Percentiles rank a stretch among this genome's conserved stretches.
Conservation (phyloP, 2,113 vertebrate genomes). For the Phycodurus eques region DNA sequence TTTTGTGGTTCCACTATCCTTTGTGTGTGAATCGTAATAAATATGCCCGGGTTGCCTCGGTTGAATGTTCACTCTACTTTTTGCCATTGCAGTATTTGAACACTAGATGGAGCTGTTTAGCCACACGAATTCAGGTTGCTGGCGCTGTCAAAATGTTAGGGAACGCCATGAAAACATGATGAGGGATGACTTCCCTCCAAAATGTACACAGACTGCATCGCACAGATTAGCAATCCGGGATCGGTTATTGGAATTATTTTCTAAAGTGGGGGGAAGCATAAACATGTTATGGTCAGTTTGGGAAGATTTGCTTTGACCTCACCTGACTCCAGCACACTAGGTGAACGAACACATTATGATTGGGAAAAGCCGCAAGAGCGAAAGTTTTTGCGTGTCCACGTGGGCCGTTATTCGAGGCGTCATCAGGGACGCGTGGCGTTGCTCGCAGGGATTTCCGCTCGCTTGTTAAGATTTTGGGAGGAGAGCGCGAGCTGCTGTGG, state of each 20-base stretch:
- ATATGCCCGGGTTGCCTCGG: too few species aligned
- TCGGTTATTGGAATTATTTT: not conserved
- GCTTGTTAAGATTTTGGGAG: conserved; percentile 22
- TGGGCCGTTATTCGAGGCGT: conserved; percentile 8
- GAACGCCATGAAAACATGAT: conserved; percentile 30
- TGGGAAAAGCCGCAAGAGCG: not conserved
- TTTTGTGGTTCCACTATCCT: too few species aligned
- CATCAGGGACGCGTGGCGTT: conserved; percentile 36
- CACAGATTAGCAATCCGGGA: conserved; percentile 11
- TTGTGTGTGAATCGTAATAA: too few species aligned
- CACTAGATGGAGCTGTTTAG: conserved; percentile 54
- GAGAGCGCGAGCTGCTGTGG: conserved; percentile 6
- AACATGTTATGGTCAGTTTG: not conserved
- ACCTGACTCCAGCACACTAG: conserved; percentile 9
- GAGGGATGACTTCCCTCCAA: conserved; percentile 30
- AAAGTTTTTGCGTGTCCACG: conserved; percentile 17
- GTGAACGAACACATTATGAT: not conserved
- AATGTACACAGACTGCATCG: conserved; percentile 17
- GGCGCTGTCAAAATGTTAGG: not conserved
- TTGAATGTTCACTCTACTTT: too few species aligned
- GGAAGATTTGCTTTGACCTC: conserved; percentile 16
- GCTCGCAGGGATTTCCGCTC: conserved; percentile 30
- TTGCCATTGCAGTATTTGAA: conserved; percentile 30
- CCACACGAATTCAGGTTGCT: not conserved
- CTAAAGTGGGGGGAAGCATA: not conserved